phyloP scores from a whole-genome alignment of 2,113 vertebrate genomes.

The Cyprinodon brontotheroides region DNA sequence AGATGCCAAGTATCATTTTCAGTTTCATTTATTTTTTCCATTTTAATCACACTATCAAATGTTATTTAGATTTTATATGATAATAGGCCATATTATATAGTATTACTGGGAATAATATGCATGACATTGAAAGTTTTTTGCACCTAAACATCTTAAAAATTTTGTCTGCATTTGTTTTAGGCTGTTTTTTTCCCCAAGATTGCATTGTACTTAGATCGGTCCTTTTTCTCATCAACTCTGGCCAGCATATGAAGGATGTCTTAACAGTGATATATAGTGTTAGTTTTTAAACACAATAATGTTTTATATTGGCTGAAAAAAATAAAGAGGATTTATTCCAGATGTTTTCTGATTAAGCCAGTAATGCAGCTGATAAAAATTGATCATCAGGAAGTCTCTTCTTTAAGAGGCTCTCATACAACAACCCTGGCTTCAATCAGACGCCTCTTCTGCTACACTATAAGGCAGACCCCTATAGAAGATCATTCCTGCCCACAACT shows the following conservation, averaged over 20 bases:
- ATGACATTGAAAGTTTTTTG: background rate
- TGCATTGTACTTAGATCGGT: background rate
- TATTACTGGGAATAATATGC: background rate
- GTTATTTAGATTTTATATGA: background rate
- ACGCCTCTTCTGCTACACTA: background rate
- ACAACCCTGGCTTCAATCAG: background rate
- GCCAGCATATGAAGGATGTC: background rate
- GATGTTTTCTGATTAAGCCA: background rate
- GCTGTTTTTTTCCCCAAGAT: background rate
- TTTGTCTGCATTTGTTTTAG: background rate
- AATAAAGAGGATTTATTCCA: background rate
- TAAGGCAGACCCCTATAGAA: background rate
- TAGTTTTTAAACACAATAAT: background rate
- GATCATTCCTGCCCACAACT: background rate
- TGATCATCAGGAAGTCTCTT: background rate
- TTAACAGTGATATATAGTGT: background rate
- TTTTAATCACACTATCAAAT: background rate
- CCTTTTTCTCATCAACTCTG: background rate
- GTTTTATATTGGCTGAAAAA: background rate
- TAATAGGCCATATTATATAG: background rate
- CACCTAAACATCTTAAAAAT: background rate
- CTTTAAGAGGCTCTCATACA: background rate
- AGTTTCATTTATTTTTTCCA: background rate
- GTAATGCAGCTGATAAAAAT: no score
- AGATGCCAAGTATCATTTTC: background rate